Evolutionary conservation across 2,888 invertebrate genomes (phyloP).

Genomic region (Chesias legatella): DNA sequence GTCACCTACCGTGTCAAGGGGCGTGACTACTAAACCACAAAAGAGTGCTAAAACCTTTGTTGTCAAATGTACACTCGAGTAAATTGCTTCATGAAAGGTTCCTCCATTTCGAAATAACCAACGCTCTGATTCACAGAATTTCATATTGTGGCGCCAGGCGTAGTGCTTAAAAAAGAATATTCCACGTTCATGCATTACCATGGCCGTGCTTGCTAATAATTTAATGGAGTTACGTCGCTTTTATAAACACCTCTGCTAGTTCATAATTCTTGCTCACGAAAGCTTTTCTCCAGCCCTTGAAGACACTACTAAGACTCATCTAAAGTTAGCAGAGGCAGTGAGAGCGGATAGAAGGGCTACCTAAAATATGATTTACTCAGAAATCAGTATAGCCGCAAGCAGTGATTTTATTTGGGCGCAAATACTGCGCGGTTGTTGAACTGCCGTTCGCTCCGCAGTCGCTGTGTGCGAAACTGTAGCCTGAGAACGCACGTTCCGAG

Average conservation of each 20-base stretch:
- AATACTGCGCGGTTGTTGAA: slow-evolving; percentile 29
- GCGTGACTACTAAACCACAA: slow-evolving; percentile 23
- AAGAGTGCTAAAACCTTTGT: slow-evolving; percentile 23
- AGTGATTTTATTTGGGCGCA: no score
- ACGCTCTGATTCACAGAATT: slow-evolving; percentile 3
- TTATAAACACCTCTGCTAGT: slow-evolving; percentile 31
- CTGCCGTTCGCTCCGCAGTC: no score
- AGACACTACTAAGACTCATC: slow-evolving; percentile 29
- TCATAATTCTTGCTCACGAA: slow-evolving; percentile 16
- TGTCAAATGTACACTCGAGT: slow-evolving; percentile 21
- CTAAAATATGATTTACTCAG: no score
- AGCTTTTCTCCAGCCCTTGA: slow-evolving; percentile 38
- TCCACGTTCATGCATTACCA: slow-evolving; percentile 26
- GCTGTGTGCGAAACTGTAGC: no score
- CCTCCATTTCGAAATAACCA: slow-evolving; percentile 5
- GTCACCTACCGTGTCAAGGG: slow-evolving; percentile 19
- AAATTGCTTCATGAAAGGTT: slow-evolving; percentile 23
- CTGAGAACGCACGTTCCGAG: slow-evolving; percentile 31
- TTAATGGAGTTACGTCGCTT: slow-evolving; percentile 34
- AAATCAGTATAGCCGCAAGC: no score
- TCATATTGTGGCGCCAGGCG: slow-evolving; percentile 1
- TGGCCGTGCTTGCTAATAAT: slow-evolving; percentile 31
- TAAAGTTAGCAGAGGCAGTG: no score
- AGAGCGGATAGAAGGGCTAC: no score
- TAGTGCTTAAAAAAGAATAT: slow-evolving; percentile 13